Evolutionary conservation across 1,140 invertebrate species (phyloP).

Genomic region (Brachionus manjavacas): DNA sequence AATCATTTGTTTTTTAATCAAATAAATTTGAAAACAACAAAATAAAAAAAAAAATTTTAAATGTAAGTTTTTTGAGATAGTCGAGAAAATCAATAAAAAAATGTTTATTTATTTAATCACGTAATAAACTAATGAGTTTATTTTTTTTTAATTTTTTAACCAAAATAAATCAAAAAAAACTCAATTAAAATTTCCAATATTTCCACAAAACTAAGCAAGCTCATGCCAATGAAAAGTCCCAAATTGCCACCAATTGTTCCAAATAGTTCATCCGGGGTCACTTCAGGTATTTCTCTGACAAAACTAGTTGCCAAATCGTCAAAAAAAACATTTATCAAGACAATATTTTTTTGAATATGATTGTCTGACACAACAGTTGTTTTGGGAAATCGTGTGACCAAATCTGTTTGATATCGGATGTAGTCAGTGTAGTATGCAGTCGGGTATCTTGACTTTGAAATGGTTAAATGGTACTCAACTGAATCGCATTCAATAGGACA

Average conservation of each 20-base stretch:
- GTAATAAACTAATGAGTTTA: background rate
- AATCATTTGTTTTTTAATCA: background rate
- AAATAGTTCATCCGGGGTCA: background rate
- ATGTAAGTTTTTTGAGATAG: too few species aligned
- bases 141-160: too few species aligned
- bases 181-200: constrained; percentile 29
- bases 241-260: constrained; percentile 39
- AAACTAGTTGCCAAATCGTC: constrained; percentile 13
- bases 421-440: constrained; percentile 35
- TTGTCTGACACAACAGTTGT: constrained; percentile 11
- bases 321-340: constrained; percentile 36
- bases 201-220: constrained; percentile 30
- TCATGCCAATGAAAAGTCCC: constrained; percentile 33
- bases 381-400: constrained; percentile 4
- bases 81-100: too few species aligned
- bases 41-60: too few species aligned
- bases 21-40: background rate
- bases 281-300: constrained; percentile 19
- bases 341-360: constrained; percentile 41
- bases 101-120: background rate
- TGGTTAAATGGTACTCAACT: background rate
- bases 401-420: constrained; percentile 8
- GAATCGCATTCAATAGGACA: constrained; percentile 40
- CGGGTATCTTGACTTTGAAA: constrained; percentile 16
- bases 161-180: constrained; percentile 7